Evolutionary conservation across 2,113 vertebrate species (phyloP), one percentile per base, ranked within the genome.

Genomic region (Anser brachyrhynchus): DNA sequence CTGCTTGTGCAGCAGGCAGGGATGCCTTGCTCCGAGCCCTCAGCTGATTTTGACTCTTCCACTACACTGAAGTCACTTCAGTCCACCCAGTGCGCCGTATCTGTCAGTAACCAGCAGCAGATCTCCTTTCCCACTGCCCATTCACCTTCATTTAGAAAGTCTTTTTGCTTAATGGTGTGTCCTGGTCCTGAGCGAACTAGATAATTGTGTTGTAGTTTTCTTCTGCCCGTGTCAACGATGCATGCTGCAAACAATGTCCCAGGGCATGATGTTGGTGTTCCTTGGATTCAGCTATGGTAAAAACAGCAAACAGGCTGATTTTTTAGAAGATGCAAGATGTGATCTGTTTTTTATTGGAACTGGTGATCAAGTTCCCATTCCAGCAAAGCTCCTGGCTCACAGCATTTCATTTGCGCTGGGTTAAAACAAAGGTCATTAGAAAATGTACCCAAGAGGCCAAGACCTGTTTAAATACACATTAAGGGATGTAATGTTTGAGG

Each of bases 401-500:
- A 61, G 58, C 31, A 5, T 93, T 91, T 84, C 22, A 11, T 77
- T 94, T 88, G 71, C 52, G 28, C 31, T 18, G 59, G 46, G 67
- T 75, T 93, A 85, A 87, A 88, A 84, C 74, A 84, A 61, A 96
- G 86, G 81, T 94, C 92, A 65, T 92, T 87, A 59, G 86, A 44
- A 93, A 92, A 89, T 43, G 72, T 91, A 70, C 75, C 78, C 65
- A 49, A 35, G 80, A 84, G 90, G 75, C 80, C 75, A 78, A 89
- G 52, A 78, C 52, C 84, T 87, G 66, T 84, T 95, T 95, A 96
- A 97, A 90, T 84, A 93, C 62, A 76, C 58, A 55, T 89, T 89
- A 75, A 82, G 33, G 41, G 64, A 71, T 49, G 44, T 89, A 65
- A 81, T 90, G 77, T 84, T 94, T 93, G 83, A 92, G 23, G 26